These are phyloP conservation scores for Athripsodes cinereus DNA, from an alignment of 2,888 invertebrate species.

Conservation along the genomic window DNA sequence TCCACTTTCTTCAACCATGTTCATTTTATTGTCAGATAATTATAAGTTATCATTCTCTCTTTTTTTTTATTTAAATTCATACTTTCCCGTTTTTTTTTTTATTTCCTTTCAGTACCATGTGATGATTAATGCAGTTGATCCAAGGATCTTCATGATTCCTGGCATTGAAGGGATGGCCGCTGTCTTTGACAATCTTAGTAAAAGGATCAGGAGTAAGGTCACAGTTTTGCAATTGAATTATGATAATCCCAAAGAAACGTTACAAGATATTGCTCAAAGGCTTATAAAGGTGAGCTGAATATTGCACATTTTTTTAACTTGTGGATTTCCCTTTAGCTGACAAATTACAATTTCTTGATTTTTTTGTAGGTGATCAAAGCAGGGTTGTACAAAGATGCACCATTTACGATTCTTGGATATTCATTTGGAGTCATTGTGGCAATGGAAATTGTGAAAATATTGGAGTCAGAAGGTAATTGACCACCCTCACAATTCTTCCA, in stretches of 20 bases:
- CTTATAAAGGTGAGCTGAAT: constrained; percentile 46
- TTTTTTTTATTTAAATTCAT: neutral
- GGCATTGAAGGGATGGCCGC: constrained; percentile 62
- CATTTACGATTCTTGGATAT: constrained; percentile 77
- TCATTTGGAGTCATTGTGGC: constrained; percentile 80
- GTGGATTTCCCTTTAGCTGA: no score
- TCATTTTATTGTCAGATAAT: no score
- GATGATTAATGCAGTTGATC: constrained; percentile 41
- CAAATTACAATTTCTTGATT: neutral
- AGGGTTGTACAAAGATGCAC: constrained; percentile 52
- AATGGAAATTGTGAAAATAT: constrained; percentile 64
- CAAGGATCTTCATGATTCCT: constrained; percentile 55
- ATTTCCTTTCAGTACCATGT: constrained; percentile 41
- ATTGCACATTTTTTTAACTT: neutral
- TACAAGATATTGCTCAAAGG: constrained; percentile 47
- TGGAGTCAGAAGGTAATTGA: constrained; percentile 60
- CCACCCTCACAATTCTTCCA: no score
- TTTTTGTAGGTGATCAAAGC: constrained; percentile 38
- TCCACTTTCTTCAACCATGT: no score
- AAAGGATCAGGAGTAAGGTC: constrained; percentile 45
- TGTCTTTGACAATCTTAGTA: constrained; percentile 47
- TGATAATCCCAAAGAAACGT: constrained; percentile 39
- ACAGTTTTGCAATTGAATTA: constrained; percentile 52
- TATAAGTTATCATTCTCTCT: neutral
- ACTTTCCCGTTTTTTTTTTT: neutral